Base-by-base conservation (phyloP, 2,888 invertebrate genomes). In the Oxycera nigricornis region DNA sequence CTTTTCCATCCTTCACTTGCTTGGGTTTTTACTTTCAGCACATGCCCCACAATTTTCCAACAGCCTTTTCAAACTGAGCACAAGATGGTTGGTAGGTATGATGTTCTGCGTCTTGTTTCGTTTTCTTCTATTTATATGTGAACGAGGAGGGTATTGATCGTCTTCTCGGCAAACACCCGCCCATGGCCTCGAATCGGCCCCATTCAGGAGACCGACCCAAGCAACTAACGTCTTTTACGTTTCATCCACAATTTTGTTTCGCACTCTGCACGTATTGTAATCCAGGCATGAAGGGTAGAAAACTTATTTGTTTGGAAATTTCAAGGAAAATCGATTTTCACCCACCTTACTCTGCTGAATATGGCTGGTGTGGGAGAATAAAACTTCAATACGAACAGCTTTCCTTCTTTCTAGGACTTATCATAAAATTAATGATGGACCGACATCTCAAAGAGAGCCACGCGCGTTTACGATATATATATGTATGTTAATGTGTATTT, bases 301-400 rank as follows among this genome's bases (percentile, higher is more conserved):
- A 75, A 65, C 73, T 73, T 72, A 73, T 73, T 62, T 67, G 68
- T 57, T 70, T 67, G 73, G 61, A 72, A 62, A 72, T 65, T 72
- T 62, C 72, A 68, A 76, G 67, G 74, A 76, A 76, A 76, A 76
- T 76, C 76, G 76, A 76, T 76, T 76, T 73, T 67, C 61, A 39
- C 52, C 50, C 22, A 30, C 52, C 68, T 68, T 50, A 68, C 30
- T 17, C 30, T n/a, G 14, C 46, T 22, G n/a, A 22, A 62, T 52
- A 17, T 72, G 22, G 31, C 7, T 20, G 20, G 46, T 26, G n/a
- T 35, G 72, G 59, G 22, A 28, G 26, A 30, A 30, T 59, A 72
- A 57, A 59, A 72, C 24, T 72, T 72, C 39, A 9, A 39, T 72
- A 41, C 59, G 41, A 59, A 59, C 20, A 22, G 39, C 30, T 41